Evolutionary conservation across 2,797 vertebrate genomes (phyloP).

Genomic region (Strix occidentalis): DNA sequence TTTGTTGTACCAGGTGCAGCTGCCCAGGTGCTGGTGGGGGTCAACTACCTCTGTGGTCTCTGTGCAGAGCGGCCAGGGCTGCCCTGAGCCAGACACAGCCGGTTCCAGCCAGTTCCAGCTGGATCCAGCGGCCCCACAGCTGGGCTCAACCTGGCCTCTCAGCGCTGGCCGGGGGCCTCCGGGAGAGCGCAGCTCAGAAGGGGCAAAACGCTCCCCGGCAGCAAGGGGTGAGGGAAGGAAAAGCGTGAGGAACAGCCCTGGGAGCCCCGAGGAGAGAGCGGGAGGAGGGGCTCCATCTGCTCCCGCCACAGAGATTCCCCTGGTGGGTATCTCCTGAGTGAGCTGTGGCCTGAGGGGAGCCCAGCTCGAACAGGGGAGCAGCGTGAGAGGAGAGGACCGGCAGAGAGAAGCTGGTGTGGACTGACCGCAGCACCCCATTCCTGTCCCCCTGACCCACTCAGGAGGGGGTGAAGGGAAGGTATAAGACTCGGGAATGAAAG

Average conservation of each 20-base stretch:
- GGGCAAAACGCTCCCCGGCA: background rate
- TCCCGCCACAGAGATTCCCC: no score
- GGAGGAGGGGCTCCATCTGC: background rate
- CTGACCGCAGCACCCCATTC: background rate
- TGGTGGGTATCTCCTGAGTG: background rate
- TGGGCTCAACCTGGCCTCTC: background rate
- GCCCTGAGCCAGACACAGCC: accelerated
- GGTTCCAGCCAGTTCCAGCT: accelerated
- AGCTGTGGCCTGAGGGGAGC: background rate
- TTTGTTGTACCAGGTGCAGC: accelerated
- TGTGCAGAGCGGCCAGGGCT: no score
- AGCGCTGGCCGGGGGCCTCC: no score
- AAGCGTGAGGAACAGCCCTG: accelerated
- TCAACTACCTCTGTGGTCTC: no score
- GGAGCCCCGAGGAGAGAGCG: accelerated
- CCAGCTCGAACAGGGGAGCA: background rate
- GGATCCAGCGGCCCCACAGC: no score
- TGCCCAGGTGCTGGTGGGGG: background rate
- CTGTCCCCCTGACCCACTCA: accelerated
- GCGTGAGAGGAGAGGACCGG: background rate
- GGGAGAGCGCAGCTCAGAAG: accelerated
- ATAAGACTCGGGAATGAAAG: background rate
- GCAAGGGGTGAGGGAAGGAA: no score
- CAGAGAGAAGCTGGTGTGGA: background rate
- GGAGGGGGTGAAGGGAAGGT: background rate